phyloP scores from a whole-genome alignment of 2,888 invertebrate species.

The Drosophila nr. perissopoda region DNA sequence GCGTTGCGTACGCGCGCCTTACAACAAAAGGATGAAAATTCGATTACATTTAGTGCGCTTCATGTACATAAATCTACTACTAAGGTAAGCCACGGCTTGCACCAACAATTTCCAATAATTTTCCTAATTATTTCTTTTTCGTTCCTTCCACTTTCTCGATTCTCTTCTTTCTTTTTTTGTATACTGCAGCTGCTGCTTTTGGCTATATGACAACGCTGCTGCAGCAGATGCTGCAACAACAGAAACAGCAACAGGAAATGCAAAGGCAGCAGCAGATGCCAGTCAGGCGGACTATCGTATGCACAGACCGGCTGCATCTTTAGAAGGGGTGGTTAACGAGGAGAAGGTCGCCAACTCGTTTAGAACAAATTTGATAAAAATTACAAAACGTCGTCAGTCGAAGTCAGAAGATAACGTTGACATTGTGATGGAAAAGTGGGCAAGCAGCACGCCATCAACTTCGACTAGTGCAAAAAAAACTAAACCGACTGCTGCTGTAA shows the following conservation, averaged over 20 bases:
- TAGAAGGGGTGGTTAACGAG: slow-evolving; percentile 14
- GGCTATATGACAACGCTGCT: slow-evolving; percentile 70
- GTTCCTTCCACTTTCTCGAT: slow-evolving; percentile 3
- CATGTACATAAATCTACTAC: slow-evolving; percentile 71
- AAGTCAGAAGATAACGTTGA: slow-evolving; percentile 32
- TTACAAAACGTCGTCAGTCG: slow-evolving; percentile 15
- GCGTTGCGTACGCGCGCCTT: slow-evolving; percentile 20
- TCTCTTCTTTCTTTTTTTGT: slow-evolving; percentile 11
- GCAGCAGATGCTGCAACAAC: slow-evolving; percentile 59
- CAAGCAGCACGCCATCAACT: slow-evolving; percentile 35
- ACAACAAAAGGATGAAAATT: slow-evolving; percentile 59
- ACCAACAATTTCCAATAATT: neutral
- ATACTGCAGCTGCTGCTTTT: slow-evolving; percentile 70
- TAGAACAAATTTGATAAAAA: slow-evolving; percentile 33
- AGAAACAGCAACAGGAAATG: slow-evolving; percentile 2
- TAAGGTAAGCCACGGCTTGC: slow-evolving; percentile 51
- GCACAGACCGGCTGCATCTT: neutral
- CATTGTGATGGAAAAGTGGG: slow-evolving; percentile 30
- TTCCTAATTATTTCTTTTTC: slow-evolving; percentile 7
- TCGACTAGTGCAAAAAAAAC: slow-evolving; percentile 34
- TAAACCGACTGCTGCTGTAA: slow-evolving; percentile 28
- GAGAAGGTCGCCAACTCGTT: slow-evolving; percentile 16
- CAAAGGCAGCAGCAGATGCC: slow-evolving; percentile 16
- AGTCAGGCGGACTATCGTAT: slow-evolving; percentile 9
- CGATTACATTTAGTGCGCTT: slow-evolving; percentile 69